These are phyloP conservation scores for Leptobrachium ailaonicum DNA, from an alignment of 2,113 vertebrate species.

Conservation along the genomic window DNA sequence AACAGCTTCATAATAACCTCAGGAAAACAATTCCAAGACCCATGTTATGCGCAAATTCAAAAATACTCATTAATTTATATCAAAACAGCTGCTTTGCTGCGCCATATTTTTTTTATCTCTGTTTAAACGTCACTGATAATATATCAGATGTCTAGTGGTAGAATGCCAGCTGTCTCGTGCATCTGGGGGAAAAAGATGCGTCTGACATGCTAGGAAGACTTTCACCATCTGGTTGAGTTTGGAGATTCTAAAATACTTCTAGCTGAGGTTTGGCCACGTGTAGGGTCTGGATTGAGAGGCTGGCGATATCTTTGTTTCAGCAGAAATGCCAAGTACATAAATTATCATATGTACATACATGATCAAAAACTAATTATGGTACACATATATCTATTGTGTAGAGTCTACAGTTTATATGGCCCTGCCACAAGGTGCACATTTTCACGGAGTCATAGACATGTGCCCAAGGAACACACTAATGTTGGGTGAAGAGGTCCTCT, in stretches of 20 bases:
- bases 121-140: constrained; percentile 42
- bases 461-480: no score
- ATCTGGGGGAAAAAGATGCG: constrained; percentile 37
- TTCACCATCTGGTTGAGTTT: constrained; percentile 37
- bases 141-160: constrained; percentile 39
- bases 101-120: constrained; percentile 31
- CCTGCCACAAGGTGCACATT: no score
- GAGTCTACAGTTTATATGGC: no score
- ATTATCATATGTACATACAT: no score
- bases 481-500: no score
- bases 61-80: not conserved
- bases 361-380: no score
- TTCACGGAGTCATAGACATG: no score
- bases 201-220: constrained; percentile 31
- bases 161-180: constrained; percentile 28
- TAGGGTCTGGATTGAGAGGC: not conserved
- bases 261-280: not conserved
- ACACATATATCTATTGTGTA: no score
- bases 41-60: no score
- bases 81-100: constrained; percentile 35
- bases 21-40: no score
- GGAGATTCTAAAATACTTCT: constrained; percentile 6
- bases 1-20: constrained; percentile 28
- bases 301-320: no score
- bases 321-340: no score